Evolutionary conservation across 2,888 invertebrate species (phyloP).

Genomic region (Morpho achilles): DNA sequence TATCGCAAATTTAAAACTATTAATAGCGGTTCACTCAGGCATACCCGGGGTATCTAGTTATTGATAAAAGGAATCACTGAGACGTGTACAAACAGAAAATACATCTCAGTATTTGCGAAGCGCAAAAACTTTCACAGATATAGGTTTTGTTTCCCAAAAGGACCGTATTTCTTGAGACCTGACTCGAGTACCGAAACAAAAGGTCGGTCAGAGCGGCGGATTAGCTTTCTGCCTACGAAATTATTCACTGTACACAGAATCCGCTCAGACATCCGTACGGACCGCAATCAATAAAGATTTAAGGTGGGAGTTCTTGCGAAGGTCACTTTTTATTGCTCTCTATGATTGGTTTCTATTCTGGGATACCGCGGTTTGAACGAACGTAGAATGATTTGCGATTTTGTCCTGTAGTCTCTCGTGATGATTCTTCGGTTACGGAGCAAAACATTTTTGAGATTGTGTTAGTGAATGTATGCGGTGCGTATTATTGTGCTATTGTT

Average conservation of each 20-base stretch:
- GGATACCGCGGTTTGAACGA: too few species aligned
- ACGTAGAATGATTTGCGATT: too few species aligned
- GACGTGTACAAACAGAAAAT: too few species aligned
- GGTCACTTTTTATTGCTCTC: constrained; percentile 14
- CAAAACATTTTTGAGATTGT: background rate
- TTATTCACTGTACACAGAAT: constrained; percentile 27
- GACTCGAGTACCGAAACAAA: constrained; percentile 20
- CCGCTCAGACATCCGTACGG: constrained; percentile 15
- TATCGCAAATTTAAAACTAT: too few species aligned
- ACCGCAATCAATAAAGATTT: constrained; percentile 23
- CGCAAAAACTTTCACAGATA: constrained; percentile 8
- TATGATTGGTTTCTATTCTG: constrained; percentile 6
- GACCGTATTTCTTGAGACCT: constrained; percentile 21
- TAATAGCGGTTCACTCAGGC: too few species aligned
- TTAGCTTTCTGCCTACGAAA: constrained; percentile 31
- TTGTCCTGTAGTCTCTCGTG: too few species aligned
- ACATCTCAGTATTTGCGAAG: too few species aligned
- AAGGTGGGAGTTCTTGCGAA: constrained; percentile 9
- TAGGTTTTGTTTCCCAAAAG: constrained; percentile 19
- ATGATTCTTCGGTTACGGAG: too few species aligned
- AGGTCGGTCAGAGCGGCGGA: constrained; percentile 22
- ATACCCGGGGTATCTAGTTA: too few species aligned
- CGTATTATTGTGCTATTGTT: too few species aligned
- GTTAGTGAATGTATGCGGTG: too few species aligned
- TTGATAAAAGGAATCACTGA: too few species aligned